phyloP scores from a whole-genome alignment of 2,797 vertebrate genomes.

The Danio choprae region DNA sequence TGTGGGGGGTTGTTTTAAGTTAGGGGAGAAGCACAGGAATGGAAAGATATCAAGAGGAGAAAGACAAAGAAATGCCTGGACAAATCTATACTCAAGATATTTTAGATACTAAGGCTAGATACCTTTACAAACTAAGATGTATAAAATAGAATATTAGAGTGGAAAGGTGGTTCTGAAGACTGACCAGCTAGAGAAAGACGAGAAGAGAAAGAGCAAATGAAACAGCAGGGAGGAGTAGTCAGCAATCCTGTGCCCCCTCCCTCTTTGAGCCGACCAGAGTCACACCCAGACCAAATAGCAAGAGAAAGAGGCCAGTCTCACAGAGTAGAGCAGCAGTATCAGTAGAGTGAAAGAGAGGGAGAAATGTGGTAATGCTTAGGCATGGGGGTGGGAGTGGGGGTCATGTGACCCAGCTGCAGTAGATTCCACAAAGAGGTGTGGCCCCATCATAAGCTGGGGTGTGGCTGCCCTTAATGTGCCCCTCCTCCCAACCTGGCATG shows the following conservation, averaged over 20 bases:
- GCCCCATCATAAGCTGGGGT: slow-evolving; percentile 76
- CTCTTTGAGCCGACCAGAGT: slow-evolving; percentile 75
- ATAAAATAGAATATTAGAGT: slow-evolving; percentile 1
- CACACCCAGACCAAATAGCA: slow-evolving; percentile 75
- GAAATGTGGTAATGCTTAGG: slow-evolving; percentile 60
- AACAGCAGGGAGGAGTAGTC: slow-evolving; percentile 75
- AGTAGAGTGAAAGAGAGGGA: slow-evolving; percentile 67
- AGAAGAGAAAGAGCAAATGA: slow-evolving; percentile 51
- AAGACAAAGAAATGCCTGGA: background rate
- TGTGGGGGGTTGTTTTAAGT: slow-evolving; percentile 3
- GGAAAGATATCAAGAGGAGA: background rate
- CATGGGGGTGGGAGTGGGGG: slow-evolving; percentile 50
- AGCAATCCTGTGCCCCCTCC: slow-evolving; percentile 71
- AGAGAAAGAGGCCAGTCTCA: slow-evolving; percentile 42
- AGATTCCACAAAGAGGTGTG: slow-evolving; percentile 81
- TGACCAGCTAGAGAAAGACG: slow-evolving; percentile 45
- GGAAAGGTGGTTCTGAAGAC: slow-evolving; percentile 41
- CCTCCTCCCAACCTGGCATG: slow-evolving; percentile 51
- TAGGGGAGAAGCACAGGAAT: background rate
- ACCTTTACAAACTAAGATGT: slow-evolving; percentile 33
- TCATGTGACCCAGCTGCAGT: slow-evolving; percentile 72
- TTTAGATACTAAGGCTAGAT: background rate
- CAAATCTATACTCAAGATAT: background rate
- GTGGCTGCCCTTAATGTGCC: slow-evolving; percentile 68
- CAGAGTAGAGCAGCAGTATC: slow-evolving; percentile 51